Base-by-base conservation (phyloP, 2,888 invertebrate genomes). In the Encarsia formosa region DNA sequence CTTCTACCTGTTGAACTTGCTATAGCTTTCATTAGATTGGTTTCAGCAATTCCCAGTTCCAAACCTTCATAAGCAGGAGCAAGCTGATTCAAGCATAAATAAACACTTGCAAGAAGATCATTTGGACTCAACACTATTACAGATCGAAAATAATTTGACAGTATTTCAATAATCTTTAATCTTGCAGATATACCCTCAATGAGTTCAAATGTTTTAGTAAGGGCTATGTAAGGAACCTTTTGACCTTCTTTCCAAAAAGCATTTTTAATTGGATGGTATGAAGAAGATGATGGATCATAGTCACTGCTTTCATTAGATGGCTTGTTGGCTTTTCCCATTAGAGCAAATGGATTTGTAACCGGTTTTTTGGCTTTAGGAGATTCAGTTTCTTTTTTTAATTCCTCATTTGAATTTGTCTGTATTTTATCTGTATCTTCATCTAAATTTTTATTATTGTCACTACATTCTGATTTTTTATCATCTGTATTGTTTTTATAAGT, bases 41-140 rank as follows among this genome's bases (percentile, higher is more conserved):
- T 89, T 68, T 99, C 98, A 0, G 98, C 98, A 44, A 95, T 84
- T n/a, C 98, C 98, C 65, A 92, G 75, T 72, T 94, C 93, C 22
- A 91, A 63, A 23, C 83, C 97, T 74, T 95, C 91, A 71, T 96
- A 97, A 0, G 96, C 92, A 0, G 99, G 98, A 1, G 93, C 97
- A 38, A 99, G 77, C 74, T 91, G 88, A 75, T 99, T 99, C n/a
- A 98, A 79, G 66, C 95, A 95, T 60, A 99, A 76, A 74, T 99
- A 98, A 16, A 99, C 83, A 63, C 92, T 91, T 0, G 90, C 84
- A 49, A 95, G 70, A 54, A 99, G 77, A 74, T 99, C 97, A n/a
- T 87, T 82, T 0, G 96, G 94, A 16, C 87, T 90, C 37, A 95
- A 76, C 4, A 85, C 82, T 22, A 95, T 88, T 13, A 97, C 93